phyloP scores from a whole-genome alignment of 2,113 vertebrate species.

The Uropsilus gracilis region DNA sequence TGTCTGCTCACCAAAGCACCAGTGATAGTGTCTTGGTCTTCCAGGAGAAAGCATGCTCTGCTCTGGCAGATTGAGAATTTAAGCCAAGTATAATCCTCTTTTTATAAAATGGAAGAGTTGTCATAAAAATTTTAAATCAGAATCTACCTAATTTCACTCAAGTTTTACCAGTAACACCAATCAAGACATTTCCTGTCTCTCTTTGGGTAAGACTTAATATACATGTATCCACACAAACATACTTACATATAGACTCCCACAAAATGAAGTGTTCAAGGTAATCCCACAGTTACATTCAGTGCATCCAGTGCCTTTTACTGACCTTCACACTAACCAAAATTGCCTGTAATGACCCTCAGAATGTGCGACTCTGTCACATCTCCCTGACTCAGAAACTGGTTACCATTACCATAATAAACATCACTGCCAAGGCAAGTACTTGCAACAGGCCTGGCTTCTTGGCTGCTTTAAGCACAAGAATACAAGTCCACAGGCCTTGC shows the following conservation, averaged over 20 bases:
- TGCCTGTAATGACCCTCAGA: neutral
- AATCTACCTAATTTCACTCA: slow-evolving; percentile 3
- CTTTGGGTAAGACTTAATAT: neutral
- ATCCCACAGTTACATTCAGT: neutral
- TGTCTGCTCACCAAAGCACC: neutral
- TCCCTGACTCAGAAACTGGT: slow-evolving; percentile 1
- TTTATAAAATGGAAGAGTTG: neutral
- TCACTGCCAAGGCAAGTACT: neutral
- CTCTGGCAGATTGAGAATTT: neutral
- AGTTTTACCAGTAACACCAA: neutral
- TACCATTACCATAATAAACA: neutral
- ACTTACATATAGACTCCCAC: neutral
- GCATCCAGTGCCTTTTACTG: neutral
- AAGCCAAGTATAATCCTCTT: neutral
- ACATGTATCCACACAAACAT: neutral
- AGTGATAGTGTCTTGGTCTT: neutral
- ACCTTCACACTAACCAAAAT: neutral
- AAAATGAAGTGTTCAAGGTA: neutral
- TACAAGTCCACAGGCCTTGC: neutral
- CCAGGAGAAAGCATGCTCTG: neutral
- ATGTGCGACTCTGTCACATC: neutral
- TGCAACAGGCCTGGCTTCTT: neutral
- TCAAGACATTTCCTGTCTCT: neutral
- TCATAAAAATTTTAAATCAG: neutral
- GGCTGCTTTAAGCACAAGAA: neutral